Conservation (phyloP, 2,888 invertebrate genomes). For the Abscondita cerata region DNA sequence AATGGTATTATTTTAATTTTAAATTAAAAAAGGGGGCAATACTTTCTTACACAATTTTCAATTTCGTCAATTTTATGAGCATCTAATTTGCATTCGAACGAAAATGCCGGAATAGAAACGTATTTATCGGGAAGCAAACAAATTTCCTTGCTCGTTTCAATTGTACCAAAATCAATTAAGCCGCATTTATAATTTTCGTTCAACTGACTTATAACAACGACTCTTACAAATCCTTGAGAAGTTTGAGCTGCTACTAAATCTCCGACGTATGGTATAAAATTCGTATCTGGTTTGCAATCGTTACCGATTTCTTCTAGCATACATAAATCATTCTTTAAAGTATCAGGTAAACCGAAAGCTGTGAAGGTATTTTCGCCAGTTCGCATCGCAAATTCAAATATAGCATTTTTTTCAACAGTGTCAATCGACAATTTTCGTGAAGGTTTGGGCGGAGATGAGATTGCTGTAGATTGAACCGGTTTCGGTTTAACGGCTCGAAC, state of each 20-base stretch:
- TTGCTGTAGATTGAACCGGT: background rate
- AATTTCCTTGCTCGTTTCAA: conserved; percentile 24
- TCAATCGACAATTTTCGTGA: conserved; percentile 18
- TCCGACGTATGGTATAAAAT: conserved; percentile 32
- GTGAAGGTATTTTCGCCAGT: conserved; percentile 22
- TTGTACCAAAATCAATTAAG: conserved; percentile 39
- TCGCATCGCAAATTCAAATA: conserved; percentile 12
- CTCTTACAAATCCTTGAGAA: conserved; percentile 35
- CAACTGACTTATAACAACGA: conserved; percentile 24
- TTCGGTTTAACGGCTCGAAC: conserved; percentile 15
- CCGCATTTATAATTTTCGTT: conserved; percentile 31
- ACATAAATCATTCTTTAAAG: conserved; percentile 9
- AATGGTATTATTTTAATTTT: no score
- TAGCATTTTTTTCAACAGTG: conserved; percentile 4
- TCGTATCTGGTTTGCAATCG: conserved; percentile 11
- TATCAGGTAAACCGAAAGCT: conserved; percentile 14
- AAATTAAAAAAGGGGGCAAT: no score
- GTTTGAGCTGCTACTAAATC: conserved; percentile 33
- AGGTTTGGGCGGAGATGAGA: background rate
- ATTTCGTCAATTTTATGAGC: background rate
- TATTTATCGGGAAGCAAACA: conserved; percentile 27
- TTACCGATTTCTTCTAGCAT: conserved; percentile 18
- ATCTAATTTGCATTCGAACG: conserved; percentile 27
- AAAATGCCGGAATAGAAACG: conserved; percentile 34
- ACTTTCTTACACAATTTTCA: background rate